Evolutionary conservation across 2,888 invertebrate species (phyloP), one percentile per base, ranked within the genome.

Genomic region (Lepidochitona cinerea): DNA sequence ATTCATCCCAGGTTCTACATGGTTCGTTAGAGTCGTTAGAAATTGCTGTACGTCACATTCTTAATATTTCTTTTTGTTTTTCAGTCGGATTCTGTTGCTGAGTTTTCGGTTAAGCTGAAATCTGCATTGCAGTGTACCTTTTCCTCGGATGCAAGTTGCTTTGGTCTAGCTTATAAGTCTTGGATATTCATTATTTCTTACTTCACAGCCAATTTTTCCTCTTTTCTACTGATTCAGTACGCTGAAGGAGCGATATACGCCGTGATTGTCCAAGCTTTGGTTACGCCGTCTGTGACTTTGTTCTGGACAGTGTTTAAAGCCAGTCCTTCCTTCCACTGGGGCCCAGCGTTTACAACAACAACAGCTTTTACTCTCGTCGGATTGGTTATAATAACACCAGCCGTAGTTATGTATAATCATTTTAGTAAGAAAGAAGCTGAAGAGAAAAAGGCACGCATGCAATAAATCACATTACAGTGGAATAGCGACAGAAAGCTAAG

Each of bases 191-290:
- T 80, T 29, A 68, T 80, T 1, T 74, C 77, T 36, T 81, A 77
- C 59, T 77, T 78, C 36, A 64, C 81, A 14, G 79, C 76, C 9
- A 84, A 84, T 72, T 72, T 85, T 23, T 85, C 83, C 74, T 80
- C 82, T 70, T 79, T 82, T 68, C 78, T 87, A 0, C 79, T 85
- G 3, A 82, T 87, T 29, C 79, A 84, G 67, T 82, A 79, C 68
- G 81, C 85, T 7, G 85, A 85, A 66, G 85, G 85, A 9, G 84
- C 85, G n/a, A 79, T 85, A 0, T 85, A 81, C 41, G 79, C 83
- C 1, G 80, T 81, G 1, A 76, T 85, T 9, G 83, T 85, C 12
- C 81, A 82, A 70, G 81, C 84, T 0, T 49, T 83, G 37, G 80
- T 84, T 7, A 82, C 83, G 0, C 86, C 86, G 0, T 49, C 81